Evolutionary conservation across 2,113 vertebrate species (phyloP).

Genomic region (Dolichallabes microphthalmus): DNA sequence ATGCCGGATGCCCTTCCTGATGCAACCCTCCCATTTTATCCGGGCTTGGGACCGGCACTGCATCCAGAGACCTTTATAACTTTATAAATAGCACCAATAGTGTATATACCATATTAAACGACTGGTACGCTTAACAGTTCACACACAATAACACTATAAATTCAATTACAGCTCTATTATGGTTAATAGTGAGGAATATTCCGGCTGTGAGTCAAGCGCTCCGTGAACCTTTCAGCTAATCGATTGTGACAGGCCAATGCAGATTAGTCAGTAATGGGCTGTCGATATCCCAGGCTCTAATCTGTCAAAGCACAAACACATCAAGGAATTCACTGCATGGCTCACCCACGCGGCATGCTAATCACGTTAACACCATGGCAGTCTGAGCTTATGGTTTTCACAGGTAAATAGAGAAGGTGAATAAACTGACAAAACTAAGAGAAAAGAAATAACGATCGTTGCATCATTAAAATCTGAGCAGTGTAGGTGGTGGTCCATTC

Average conservation of each 20-base stretch:
- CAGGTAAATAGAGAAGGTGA: background rate
- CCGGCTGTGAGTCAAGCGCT: background rate
- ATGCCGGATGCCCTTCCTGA: too few species aligned
- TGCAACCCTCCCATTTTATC: too few species aligned
- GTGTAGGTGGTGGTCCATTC: background rate
- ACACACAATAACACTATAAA: background rate
- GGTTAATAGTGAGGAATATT: background rate
- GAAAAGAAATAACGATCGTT: background rate
- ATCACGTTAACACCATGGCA: background rate
- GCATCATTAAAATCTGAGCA: background rate
- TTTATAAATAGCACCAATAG: background rate
- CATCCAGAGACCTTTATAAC: background rate
- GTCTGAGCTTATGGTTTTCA: background rate
- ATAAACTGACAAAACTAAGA: background rate
- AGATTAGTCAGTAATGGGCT: conserved; percentile 2
- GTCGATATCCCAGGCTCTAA: background rate
- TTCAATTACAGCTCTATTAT: background rate
- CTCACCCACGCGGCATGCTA: background rate
- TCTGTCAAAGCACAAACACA: conserved; percentile 5
- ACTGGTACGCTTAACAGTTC: background rate
- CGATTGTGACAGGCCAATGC: conserved; percentile 12
- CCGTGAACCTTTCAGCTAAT: background rate
- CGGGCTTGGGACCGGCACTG: too few species aligned
- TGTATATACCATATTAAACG: background rate
- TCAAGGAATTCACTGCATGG: background rate